Percentiles rank a stretch among this genome's conserved stretches.
Conservation (phyloP, 2,888 invertebrate genomes). For the Hyles lineata region DNA sequence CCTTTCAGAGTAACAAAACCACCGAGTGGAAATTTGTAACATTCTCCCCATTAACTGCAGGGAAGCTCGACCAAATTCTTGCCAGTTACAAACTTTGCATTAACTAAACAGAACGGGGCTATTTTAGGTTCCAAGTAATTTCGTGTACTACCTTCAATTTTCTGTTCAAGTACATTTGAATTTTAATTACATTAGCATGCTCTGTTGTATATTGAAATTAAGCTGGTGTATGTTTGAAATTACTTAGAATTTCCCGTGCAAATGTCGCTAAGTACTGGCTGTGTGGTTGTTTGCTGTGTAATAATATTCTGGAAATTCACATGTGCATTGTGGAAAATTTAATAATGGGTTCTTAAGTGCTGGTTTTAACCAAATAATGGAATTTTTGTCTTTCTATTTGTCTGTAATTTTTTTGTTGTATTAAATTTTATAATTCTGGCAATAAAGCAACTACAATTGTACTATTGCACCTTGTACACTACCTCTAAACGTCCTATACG, state of each 20-base stretch:
- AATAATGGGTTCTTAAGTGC: too few species aligned
- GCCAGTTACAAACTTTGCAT: conserved; percentile 10
- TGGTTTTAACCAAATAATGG: too few species aligned
- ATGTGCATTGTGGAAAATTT: background rate
- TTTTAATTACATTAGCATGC: conserved; percentile 15
- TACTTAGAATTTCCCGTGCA: background rate
- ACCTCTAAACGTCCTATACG: too few species aligned
- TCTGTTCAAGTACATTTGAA: background rate
- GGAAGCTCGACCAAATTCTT: background rate
- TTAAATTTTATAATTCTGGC: too few species aligned
- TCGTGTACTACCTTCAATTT: conserved; percentile 11
- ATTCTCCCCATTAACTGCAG: background rate
- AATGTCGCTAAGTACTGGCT: background rate
- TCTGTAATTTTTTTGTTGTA: too few species aligned
- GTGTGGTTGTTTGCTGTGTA: background rate
- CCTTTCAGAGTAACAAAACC: background rate
- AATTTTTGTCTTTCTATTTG: too few species aligned
- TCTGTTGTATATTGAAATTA: background rate
- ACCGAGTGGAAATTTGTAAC: background rate
- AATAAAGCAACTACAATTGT: too few species aligned
- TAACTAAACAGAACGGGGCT: conserved; percentile 15
- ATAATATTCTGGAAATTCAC: too few species aligned
- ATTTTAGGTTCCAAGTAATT: conserved; percentile 17
- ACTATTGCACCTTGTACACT: too few species aligned
- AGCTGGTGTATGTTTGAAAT: background rate